These are phyloP conservation scores for Aegithalos caudatus DNA, from an alignment of 2,113 vertebrate species.

Conservation along the genomic window DNA sequence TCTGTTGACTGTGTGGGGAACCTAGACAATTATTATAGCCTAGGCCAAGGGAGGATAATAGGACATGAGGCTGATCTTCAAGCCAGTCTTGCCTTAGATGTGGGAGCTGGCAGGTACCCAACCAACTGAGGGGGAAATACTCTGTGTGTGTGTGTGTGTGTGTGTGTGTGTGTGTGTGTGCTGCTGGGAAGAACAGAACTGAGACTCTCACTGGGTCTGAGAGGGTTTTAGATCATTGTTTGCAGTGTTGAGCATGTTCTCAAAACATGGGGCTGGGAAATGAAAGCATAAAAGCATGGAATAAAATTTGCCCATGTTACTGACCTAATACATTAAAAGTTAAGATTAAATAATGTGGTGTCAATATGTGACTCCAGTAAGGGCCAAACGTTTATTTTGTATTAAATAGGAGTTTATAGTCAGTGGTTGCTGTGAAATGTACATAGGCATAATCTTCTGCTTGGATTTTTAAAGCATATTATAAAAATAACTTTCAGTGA, in stretches of 20 bases:
- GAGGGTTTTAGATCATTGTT: background rate
- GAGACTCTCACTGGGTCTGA: background rate
- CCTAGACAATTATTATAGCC: background rate
- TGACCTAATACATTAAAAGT: background rate
- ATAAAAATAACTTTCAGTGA: background rate
- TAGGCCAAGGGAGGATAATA: background rate
- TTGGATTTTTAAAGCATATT: background rate
- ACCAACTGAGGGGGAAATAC: background rate
- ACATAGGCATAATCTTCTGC: background rate
- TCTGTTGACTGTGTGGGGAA: accelerated
- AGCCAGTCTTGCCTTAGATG: background rate
- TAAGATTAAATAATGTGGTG: background rate
- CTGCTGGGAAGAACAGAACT: background rate
- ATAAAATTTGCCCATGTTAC: background rate
- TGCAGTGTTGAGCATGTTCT: background rate
- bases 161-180: background rate
- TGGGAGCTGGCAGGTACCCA: background rate
- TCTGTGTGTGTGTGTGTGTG: background rate
- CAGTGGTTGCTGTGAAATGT: background rate
- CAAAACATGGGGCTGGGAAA: background rate
- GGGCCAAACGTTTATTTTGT: background rate
- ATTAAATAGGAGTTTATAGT: background rate
- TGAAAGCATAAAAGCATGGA: background rate
- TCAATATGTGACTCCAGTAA: background rate
- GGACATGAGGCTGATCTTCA: background rate